Conservation (phyloP, 2,113 vertebrate genomes). For the Aptenodytes patagonicus region DNA sequence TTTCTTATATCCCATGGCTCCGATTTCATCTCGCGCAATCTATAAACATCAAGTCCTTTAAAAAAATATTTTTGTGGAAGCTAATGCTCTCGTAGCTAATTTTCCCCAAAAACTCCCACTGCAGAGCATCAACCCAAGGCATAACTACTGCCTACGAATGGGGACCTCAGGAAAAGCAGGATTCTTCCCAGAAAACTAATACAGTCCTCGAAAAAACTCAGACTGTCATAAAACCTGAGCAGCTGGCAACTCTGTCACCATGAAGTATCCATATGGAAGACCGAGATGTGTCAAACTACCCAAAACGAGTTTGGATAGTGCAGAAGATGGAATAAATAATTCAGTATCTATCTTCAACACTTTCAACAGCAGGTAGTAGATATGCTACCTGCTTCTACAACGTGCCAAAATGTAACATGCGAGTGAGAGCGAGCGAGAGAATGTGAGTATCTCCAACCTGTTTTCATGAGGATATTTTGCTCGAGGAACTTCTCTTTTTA, state of each 20-base stretch:
- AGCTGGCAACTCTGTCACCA: slow-evolving; percentile 83
- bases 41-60: not conserved
- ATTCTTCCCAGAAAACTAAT: slow-evolving; percentile 76
- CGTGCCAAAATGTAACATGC: slow-evolving; percentile 76
- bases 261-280: slow-evolving; percentile 85
- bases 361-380: slow-evolving; percentile 83
- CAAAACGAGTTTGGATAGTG: slow-evolving; percentile 80
- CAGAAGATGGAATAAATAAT: slow-evolving; percentile 84
- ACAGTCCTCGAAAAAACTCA: slow-evolving; percentile 75
- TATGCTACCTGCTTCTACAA: slow-evolving; percentile 82
- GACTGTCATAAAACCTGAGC: slow-evolving; percentile 80
- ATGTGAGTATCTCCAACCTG: slow-evolving; percentile 69
- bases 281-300: slow-evolving; percentile 83
- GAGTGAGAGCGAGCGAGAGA: slow-evolving; percentile 57
- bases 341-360: slow-evolving; percentile 83
- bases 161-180: slow-evolving; percentile 42
- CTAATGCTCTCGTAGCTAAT: not conserved
- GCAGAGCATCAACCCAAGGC: not conserved
- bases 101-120: slow-evolving; percentile 10
- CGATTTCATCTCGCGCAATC: not conserved
- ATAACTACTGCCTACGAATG: slow-evolving; percentile 39
- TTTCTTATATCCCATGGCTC: not conserved
- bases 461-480: slow-evolving; percentile 71
- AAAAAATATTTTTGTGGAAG: not conserved
- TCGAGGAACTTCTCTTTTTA: slow-evolving; percentile 69